Evolutionary conservation across 2,888 invertebrate species (phyloP).

Genomic region (Leptogaster cylindrica): DNA sequence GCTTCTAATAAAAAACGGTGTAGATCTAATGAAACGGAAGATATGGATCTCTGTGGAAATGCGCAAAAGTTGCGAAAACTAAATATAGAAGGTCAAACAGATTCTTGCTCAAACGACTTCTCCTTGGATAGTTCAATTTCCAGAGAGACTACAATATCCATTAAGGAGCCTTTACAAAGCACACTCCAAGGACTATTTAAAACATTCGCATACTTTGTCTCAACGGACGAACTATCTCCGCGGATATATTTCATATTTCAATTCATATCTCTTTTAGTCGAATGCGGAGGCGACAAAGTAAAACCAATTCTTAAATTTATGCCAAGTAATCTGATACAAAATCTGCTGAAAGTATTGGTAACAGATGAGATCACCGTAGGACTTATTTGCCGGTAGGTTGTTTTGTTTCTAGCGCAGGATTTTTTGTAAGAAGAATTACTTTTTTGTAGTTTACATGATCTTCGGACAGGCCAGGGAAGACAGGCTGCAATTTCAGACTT

Average conservation of each 20-base stretch:
- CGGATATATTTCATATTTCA: slow-evolving; percentile 84
- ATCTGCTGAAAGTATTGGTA: slow-evolving; percentile 72
- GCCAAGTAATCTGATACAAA: slow-evolving; percentile 78
- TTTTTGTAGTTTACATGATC: slow-evolving; percentile 69
- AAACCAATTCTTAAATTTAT: slow-evolving; percentile 75
- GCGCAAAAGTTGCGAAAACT: slow-evolving; percentile 68
- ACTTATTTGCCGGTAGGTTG: slow-evolving; percentile 55
- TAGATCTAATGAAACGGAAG: slow-evolving; percentile 68
- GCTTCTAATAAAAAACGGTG: slow-evolving; percentile 67
- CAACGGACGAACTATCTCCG: slow-evolving; percentile 75
- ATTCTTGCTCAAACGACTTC: slow-evolving; percentile 63
- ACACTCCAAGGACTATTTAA: slow-evolving; percentile 74
- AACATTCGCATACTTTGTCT: slow-evolving; percentile 72
- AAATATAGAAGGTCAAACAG: slow-evolving; percentile 67
- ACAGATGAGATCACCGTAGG: slow-evolving; percentile 60
- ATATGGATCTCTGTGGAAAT: slow-evolving; percentile 67
- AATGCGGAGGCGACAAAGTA: slow-evolving; percentile 76
- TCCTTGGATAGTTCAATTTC: slow-evolving; percentile 47
- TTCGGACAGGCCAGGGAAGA: slow-evolving; percentile 75
- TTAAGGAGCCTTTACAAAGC: slow-evolving; percentile 71
- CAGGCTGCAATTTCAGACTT: slow-evolving; percentile 87
- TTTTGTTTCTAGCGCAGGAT: neutral
- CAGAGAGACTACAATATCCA: slow-evolving; percentile 41
- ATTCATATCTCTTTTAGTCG: slow-evolving; percentile 76
- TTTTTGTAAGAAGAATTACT: neutral